Conservation (phyloP, 1,140 invertebrate genomes). For the Reticulitermes speratus region DNA sequence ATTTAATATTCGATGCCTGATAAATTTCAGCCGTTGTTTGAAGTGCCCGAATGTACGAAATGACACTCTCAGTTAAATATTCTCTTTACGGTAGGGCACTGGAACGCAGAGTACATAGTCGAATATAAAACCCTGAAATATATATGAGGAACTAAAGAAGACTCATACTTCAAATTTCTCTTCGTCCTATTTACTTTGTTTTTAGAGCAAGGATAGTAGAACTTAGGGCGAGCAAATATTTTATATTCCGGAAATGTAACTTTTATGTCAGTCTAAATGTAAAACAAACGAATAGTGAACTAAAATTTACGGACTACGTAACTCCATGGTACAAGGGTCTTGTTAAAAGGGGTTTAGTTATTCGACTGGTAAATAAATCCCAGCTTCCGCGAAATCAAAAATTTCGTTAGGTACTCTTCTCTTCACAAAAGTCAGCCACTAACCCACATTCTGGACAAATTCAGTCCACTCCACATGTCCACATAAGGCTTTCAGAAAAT, state of each 20-base stretch:
- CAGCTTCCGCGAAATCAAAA: too few species aligned
- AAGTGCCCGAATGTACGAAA: neutral
- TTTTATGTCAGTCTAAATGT: too few species aligned
- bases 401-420: too few species aligned
- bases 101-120: neutral
- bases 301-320: too few species aligned
- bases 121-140: neutral
- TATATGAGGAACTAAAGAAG: neutral
- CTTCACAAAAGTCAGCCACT: too few species aligned
- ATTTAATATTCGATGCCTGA: neutral
- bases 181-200: neutral
- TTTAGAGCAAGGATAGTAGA: neutral
- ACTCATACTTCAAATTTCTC: neutral
- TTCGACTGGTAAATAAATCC: too few species aligned
- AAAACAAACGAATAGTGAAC: too few species aligned
- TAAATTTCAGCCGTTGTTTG: neutral
- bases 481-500: too few species aligned
- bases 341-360: too few species aligned
- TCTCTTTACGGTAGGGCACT: neutral
- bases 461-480: too few species aligned
- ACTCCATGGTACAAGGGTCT: too few species aligned
- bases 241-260: neutral
- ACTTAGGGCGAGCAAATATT: neutral
- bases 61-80: neutral
- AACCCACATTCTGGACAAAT: too few species aligned